Percentiles rank a stretch among this genome's conserved stretches.
Conservation (phyloP, 2,113 vertebrate species). For the Sander lucioperca region DNA sequence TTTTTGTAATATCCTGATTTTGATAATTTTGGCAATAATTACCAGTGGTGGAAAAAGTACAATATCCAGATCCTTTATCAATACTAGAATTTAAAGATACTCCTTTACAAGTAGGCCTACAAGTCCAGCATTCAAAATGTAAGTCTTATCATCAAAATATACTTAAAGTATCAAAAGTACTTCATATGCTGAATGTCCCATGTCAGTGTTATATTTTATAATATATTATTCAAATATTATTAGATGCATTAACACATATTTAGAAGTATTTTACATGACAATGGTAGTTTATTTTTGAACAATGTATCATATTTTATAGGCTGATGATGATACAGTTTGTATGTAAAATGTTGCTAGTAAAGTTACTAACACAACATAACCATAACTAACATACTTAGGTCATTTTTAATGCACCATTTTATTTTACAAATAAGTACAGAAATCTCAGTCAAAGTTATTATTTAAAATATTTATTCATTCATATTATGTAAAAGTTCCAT, state of each 20-base stretch:
- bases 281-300: neutral
- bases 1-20: neutral
- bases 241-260: neutral
- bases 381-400: too few species aligned
- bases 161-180: neutral
- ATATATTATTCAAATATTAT: neutral
- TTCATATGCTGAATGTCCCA: neutral
- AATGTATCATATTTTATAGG: neutral
- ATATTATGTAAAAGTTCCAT: too few species aligned
- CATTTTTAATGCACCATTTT: too few species aligned
- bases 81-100: neutral
- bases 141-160: neutral
- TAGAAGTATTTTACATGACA: too few species aligned
- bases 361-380: too few species aligned
- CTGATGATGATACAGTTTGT: neutral
- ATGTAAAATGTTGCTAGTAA: neutral
- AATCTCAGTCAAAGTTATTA: too few species aligned
- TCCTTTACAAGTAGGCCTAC: neutral
- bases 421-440: too few species aligned
- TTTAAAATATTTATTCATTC: too few species aligned
- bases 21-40: neutral
- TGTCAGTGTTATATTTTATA: neutral
- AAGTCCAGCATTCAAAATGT: neutral
- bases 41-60: neutral
- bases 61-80: neutral